phyloP scores from a whole-genome alignment of 2,797 vertebrate species.

The Myotis vivesi region DNA sequence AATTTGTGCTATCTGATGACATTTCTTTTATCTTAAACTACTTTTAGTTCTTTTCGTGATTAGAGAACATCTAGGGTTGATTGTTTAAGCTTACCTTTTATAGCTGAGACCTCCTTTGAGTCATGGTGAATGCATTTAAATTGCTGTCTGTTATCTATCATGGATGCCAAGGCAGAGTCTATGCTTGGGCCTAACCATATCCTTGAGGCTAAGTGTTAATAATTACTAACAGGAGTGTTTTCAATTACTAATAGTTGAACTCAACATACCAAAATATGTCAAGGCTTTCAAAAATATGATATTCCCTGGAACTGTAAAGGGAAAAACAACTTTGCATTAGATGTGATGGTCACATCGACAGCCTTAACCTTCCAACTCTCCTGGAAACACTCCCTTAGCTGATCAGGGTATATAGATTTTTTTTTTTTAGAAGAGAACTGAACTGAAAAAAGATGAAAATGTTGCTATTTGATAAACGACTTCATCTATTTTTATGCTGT shows the following conservation, averaged over 20 bases:
- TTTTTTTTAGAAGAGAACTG: neutral
- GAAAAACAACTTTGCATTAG: neutral
- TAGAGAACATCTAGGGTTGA: neutral
- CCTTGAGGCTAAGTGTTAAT: neutral
- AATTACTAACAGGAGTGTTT: neutral
- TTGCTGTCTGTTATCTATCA: neutral
- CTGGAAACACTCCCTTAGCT: neutral
- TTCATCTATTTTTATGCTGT: neutral
- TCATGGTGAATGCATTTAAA: neutral
- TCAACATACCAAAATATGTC: neutral
- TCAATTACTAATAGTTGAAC: neutral
- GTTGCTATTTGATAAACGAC: neutral
- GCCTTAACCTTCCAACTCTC: neutral
- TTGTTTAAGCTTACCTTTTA: constrained; percentile 15
- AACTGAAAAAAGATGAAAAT: neutral
- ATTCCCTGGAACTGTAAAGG: neutral
- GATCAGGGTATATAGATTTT: neutral
- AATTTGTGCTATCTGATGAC: constrained; percentile 50
- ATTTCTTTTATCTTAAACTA: constrained; percentile 59
- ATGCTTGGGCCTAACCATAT: neutral
- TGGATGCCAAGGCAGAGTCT: neutral
- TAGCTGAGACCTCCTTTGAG: neutral
- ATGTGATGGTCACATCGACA: neutral
- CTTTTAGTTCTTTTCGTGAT: constrained; percentile 52
- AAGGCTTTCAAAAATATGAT: neutral